Base-by-base conservation (phyloP, 2,797 vertebrate species). In the Labeo calbasu region DNA sequence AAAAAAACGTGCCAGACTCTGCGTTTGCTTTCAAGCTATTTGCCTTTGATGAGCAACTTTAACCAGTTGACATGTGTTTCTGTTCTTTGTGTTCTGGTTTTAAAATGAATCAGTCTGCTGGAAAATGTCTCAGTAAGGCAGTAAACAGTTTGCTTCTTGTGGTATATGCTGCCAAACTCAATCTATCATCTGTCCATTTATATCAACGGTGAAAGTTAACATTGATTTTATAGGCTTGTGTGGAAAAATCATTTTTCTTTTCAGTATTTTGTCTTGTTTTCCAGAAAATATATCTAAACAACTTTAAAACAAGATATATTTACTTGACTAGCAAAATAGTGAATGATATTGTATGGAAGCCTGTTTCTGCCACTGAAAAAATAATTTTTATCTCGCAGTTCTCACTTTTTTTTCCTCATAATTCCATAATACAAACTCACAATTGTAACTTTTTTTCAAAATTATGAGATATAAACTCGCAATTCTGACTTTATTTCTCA, bases 1-100 rank as follows among this genome's bases (percentile, higher is more conserved):
- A 59, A 55, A n/a, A 83, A 79, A 79, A 79, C 55, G 46, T 43
- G 2, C 53, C 9, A 36, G 17, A 81, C 23, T 40, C 23, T 43
- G 11, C 12, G 8, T 82, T 65, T 73, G 57, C 57, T 73, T 82
- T 73, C 19, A 81, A 71, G 13, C 19, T 61, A 28, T 61, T 80
- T 25, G 13, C 5, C 32, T 81, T 73, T 82, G 43, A 73, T 63
- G 69, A 73, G 25, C 17, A 48, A 19, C 50, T 25, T 69, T 25
- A 70, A 70, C 78, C 14, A 80, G 14, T 46, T 23, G n/a, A 53
- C 55, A 4, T 7, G 57, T 28, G 28, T 63, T 14, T 77, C 5
- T 48, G 57, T 50, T 61, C 40, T 71, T 57, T 21, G 53, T 59
- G 68, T 81, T 81, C 53, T 43, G 32, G 7, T 23, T 13, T 48